Evolutionary conservation across 2,797 vertebrate genomes (phyloP).

Genomic region (Hafferia zeledoni): DNA sequence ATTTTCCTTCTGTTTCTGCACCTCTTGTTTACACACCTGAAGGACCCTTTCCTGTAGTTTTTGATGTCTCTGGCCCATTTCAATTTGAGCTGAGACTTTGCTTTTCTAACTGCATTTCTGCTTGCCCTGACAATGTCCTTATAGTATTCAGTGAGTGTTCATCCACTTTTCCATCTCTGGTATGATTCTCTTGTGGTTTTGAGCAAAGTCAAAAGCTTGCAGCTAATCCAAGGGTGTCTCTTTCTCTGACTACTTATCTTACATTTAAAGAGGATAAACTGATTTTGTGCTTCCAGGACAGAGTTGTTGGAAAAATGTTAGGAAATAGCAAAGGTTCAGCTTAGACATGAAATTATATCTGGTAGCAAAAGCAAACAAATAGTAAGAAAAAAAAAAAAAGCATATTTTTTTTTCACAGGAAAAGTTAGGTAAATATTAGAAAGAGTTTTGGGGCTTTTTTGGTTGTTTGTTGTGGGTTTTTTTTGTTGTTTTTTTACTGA

Average conservation of each 20-base stretch:
- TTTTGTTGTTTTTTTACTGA: neutral
- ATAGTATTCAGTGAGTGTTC: neutral
- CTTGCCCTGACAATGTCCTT: neutral
- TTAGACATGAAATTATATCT: neutral
- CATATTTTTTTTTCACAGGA: neutral
- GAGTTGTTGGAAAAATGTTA: neutral
- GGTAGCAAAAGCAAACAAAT: neutral
- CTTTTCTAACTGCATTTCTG: neutral
- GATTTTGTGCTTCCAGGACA: neutral
- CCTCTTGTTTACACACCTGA: neutral
- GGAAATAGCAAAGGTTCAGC: neutral
- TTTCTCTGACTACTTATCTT: neutral
- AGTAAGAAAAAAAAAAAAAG: neutral
- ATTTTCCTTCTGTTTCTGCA: neutral
- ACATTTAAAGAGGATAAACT: neutral
- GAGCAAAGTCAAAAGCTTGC: neutral
- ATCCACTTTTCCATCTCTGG: neutral
- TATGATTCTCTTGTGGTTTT: neutral
- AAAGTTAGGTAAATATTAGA: neutral
- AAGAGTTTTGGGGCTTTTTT: neutral
- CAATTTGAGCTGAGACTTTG: neutral
- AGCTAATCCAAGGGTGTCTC: neutral
- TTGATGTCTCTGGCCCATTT: neutral
- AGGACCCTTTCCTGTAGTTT: neutral
- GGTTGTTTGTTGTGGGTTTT: too few relatives aligned